Conservation (phyloP, 2,113 vertebrate species). For the Girardinichthys multiradiatus region DNA sequence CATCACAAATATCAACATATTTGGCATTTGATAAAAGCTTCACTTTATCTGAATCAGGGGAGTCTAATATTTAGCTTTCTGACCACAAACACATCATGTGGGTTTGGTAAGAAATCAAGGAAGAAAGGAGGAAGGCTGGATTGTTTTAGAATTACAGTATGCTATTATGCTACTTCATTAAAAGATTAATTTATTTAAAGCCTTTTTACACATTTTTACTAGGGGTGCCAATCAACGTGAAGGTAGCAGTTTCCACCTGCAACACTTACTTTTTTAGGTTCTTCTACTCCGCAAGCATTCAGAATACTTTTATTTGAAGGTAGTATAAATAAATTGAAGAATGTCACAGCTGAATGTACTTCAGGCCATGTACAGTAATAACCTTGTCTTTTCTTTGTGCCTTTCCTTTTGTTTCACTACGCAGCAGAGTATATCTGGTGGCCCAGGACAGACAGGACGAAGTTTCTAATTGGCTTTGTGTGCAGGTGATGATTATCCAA, state of each 20-base stretch:
- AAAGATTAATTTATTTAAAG: neutral
- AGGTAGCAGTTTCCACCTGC: neutral
- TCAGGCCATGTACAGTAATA: neutral
- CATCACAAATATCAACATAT: too few relatives aligned
- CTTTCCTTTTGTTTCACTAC: conserved; percentile 40
- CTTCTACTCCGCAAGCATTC: neutral
- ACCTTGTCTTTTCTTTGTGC: neutral
- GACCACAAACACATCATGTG: too few relatives aligned
- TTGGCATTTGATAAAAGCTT: too few relatives aligned
- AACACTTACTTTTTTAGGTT: neutral
- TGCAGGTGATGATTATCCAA: conserved; percentile 91
- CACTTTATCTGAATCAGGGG: too few relatives aligned
- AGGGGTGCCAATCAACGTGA: neutral
- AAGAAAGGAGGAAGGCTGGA: too few relatives aligned
- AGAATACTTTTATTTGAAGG: neutral
- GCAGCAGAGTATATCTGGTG: conserved; percentile 92
- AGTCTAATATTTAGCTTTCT: too few relatives aligned
- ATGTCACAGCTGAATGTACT: neutral
- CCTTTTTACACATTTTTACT: neutral
- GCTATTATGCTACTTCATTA: too few relatives aligned
- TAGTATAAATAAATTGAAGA: neutral
- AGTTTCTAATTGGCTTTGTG: conserved; percentile 93
- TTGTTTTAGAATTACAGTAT: too few relatives aligned
- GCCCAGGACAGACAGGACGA: conserved; percentile 92
- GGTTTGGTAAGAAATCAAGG: too few relatives aligned